phyloP scores from a whole-genome alignment of 1,140 invertebrate genomes.

The Drosophila lini region DNA sequence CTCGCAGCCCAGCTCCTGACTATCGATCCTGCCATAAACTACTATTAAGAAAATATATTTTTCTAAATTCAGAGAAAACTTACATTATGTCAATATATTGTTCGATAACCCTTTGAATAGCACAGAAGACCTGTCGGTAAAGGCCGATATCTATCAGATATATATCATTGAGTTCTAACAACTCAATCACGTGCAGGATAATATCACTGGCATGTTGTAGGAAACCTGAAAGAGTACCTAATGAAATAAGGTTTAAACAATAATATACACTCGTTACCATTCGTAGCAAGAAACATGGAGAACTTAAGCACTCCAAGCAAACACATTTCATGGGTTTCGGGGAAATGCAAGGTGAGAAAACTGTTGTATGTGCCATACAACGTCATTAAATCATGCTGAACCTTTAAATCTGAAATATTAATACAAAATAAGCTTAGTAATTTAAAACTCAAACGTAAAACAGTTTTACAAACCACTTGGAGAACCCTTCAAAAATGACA shows the following conservation, averaged over 20 bases:
- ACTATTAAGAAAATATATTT: background rate
- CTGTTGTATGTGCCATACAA: slow-evolving; percentile 55
- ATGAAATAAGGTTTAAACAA: background rate
- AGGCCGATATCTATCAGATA: slow-evolving; percentile 6
- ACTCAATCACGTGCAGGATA: slow-evolving; percentile 22
- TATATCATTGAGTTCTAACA: background rate
- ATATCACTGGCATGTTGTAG: slow-evolving; percentile 45
- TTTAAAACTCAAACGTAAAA: background rate
- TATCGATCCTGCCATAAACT: background rate
- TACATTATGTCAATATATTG: slow-evolving; percentile 43
- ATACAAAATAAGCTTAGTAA: background rate
- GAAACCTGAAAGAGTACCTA: slow-evolving; percentile 30
- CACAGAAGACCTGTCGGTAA: slow-evolving; percentile 13
- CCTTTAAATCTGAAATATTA: slow-evolving; percentile 12
- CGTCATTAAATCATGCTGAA: slow-evolving; percentile 22
- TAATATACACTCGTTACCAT: slow-evolving; percentile 17
- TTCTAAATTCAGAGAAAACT: background rate
- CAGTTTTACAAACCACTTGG: background rate
- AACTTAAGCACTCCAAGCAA: slow-evolving; percentile 45
- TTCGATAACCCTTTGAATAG: slow-evolving; percentile 37
- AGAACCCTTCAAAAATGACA: background rate
- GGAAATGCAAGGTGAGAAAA: slow-evolving; percentile 45
- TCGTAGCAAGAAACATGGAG: slow-evolving; percentile 40
- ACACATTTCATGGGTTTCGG: slow-evolving; percentile 19
- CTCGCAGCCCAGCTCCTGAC: background rate